Base-by-base conservation (phyloP, 2,888 invertebrate species). In the Ephialtes manifestator region DNA sequence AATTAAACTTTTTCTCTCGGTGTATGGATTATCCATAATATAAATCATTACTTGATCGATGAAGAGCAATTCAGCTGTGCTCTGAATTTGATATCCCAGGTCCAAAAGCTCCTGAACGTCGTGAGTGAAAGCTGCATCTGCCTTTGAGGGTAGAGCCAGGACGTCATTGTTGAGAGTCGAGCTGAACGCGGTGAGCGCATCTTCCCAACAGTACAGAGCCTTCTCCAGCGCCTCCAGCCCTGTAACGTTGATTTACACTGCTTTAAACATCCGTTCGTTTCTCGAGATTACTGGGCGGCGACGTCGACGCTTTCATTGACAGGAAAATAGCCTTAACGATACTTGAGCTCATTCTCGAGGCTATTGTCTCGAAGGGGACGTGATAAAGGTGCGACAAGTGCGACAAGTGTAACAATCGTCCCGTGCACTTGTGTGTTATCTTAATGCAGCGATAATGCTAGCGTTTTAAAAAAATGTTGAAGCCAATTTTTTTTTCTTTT, bases 181-280 rank as follows among this genome's bases (percentile, higher is more conserved):
- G 53, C 96, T 96, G 92, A 98, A 98, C 53, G 97, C 96, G 0
- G 97, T 96, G 88, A 99, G 94, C 13, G 99, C 98, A 94, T 99
- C 98, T 94, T 99, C 99, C 99, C 99, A 99, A 93, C 97, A 98
- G 92, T 97, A 97, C 88, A 99, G 97, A 86, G 98, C 98, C 20
- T 97, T 97, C 92, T 98, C 98, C 89, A 99, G 94, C 0, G 98
- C 98, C 94, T 99, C 99, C 97, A 99, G 97, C 51, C 98, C 98
- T 97, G 94, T n/a, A 88, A 79, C 84, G 76, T 80, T 75, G 77
- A 86, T 83, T 87, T 20, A 89, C 75, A 84, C 81, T 74, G 79
- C 81, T 75, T 86, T 84, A 86, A 84, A 88, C 84, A 88, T 87
- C 87, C 85, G 86, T 87, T 89, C 65, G 58, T 58, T 13, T 79